Evolutionary conservation across 2,113 vertebrate genomes (phyloP), one percentile per base, ranked within the genome.

Genomic region (Oreocharis arfaki): DNA sequence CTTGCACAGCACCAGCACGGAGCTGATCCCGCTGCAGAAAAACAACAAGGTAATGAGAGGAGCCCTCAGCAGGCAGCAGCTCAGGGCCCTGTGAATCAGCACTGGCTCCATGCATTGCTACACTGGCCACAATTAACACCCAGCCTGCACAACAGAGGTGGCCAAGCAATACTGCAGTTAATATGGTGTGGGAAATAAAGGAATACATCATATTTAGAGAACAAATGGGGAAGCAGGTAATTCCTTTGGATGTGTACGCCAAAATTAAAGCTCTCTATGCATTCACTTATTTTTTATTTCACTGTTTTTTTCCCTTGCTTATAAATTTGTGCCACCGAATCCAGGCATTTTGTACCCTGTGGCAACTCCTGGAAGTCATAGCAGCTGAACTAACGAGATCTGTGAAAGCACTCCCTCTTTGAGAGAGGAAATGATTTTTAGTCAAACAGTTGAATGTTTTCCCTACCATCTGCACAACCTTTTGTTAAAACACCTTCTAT

Each of bases 371-470:
- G 86, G 87, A 93, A 96, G 80, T 85, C 94, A 63, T 11, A 80
- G n/a, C 68, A 67, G 71, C 90, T 82, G 83, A 94, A 87, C 76
- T 81, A 94, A 78, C 57, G 89, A 92, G 60, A 90, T 35, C 79
- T 84, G 76, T 91, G 91, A 79, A 97, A 93, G 78, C 10, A 3
- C 26, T 93, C 82, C n/a, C 85, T 92, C 75, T 94, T 90, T 49
- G 65, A 94, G 76, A 75, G 56, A 96, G 95, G 94, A 96, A 97
- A 90, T 90, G 76, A 79, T 96, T 96, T 96, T 94, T 75, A 76
- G 92, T 95, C 80, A 90, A 92, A 90, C 67, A 92, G 85, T 81
- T 4, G 1, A 94, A 75, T 84, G 80, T 96, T 93, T 95, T 73
- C 80, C 69, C 80, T 81, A n/a, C 95, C 88, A 95, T 94, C 92